phyloP scores from a whole-genome alignment of 1,140 invertebrate species.

The Chironomus striatipennis region DNA sequence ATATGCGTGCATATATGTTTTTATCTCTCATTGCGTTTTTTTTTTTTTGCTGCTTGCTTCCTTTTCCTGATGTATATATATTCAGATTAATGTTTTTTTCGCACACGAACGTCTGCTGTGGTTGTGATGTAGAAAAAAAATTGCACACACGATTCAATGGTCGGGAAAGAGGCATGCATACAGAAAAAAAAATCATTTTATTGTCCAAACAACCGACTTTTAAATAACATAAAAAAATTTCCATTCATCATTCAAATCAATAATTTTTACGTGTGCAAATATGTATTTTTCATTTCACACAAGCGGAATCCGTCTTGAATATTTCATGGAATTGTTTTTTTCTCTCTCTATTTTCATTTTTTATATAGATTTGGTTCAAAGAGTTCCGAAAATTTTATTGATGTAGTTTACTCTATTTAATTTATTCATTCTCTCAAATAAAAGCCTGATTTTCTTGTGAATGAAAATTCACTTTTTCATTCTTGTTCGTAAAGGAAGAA shows the following conservation, averaged over 20 bases:
- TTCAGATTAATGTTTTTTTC: neutral
- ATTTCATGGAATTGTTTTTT: neutral
- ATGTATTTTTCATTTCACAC: neutral
- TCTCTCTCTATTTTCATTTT: too few species aligned
- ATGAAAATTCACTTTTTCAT: neutral
- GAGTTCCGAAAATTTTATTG: too few species aligned
- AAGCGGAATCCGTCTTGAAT: neutral
- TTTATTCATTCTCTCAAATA: neutral
- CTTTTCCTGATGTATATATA: neutral
- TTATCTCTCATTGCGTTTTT: too few species aligned
- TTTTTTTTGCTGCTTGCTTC: too few species aligned
- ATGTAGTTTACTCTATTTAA: too few species aligned
- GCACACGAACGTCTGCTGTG: neutral
- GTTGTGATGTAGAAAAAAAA: neutral
- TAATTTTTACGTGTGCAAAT: neutral
- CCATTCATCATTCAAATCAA: slow-evolving; percentile 16
- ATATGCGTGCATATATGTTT: too few species aligned
- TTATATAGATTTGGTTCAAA: too few species aligned
- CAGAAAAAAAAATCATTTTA: neutral
- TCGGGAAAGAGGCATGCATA: neutral
- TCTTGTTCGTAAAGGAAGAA: neutral
- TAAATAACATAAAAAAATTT: slow-evolving; percentile 18
- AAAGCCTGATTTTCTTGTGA: slow-evolving; percentile 4
- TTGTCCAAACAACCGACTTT: neutral
- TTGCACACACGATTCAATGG: neutral